Base-by-base conservation (phyloP, 2,888 invertebrate species). In the Erpobdella octoculata region DNA sequence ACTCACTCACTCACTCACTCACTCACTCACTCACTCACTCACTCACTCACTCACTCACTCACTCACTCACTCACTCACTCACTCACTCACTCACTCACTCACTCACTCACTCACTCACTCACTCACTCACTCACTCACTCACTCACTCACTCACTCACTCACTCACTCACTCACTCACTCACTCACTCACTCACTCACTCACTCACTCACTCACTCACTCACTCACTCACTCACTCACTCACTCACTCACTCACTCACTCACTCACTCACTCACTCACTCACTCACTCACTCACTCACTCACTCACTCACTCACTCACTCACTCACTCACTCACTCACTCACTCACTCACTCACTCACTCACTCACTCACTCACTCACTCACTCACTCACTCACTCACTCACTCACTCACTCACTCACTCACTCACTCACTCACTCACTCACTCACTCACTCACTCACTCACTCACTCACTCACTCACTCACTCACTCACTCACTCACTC, bases 1-100 rank as follows among this genome's bases (percentile, higher is more conserved):
- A 73, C 72, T 46, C 53, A 65, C 73, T 64, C 68, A 70, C 73
- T 70, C 72, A 73, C 73, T 70, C 65, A 73, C 70, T 65, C 53
- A 64, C 65, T 61, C 67, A 69, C 69, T 69, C 71, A 73, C 71
- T 66, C 69, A 41, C 70, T 53, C 58, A 64, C 65, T 36, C 70
- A 70, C 70, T 36, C 70, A 70, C 70, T 59, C 70, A 61, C 70
- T 53, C 53, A 53, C 53, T 53, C 53, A 53, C 53, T n/a, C 67
- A 73, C 59, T 33, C 59, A 70, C 61, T 38, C 65, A 71, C 61
- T 35, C 71, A 67, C 66, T 53, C 71, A 70, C 62, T 21, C 66
- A 67, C 67, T 48, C 67, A 71, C 65, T 35, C 71, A 73, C 71
- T 58, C 71, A 71, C 48, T 58, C 67, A 65, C 67, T 33, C 71